These are phyloP conservation scores for Phymatocera aterrima DNA, from an alignment of 2,888 invertebrate species.

Conservation along the genomic window DNA sequence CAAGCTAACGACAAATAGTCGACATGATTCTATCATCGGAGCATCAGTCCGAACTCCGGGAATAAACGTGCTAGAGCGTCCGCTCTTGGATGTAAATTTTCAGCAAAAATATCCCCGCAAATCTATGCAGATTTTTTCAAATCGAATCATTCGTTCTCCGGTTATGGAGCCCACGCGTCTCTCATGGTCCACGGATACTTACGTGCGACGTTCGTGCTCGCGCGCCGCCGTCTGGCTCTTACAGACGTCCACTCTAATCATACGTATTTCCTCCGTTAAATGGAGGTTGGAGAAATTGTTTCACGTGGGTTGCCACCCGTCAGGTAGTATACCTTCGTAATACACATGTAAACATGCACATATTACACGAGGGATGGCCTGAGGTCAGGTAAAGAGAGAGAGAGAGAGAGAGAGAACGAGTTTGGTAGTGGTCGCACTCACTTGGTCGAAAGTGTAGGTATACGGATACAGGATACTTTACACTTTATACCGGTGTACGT, in stretches of 20 bases:
- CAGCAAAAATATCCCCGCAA: neutral
- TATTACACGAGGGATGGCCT: constrained; percentile 25
- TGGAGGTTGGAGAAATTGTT: constrained; percentile 19
- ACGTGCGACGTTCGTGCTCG: neutral
- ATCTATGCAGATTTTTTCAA: neutral
- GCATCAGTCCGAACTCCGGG: neutral
- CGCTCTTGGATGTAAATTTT: neutral
- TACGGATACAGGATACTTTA: too few species aligned
- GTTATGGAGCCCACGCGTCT: neutral
- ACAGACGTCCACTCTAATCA: too few species aligned
- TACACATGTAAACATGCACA: too few species aligned
- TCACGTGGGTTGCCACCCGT: neutral
- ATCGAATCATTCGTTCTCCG: neutral
- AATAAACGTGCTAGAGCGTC: neutral
- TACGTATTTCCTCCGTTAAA: constrained; percentile 3
- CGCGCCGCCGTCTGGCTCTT: too few species aligned
- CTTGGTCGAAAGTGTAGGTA: neutral
- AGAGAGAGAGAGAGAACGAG: constrained; percentile 23
- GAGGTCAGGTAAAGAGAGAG: constrained; percentile 23
- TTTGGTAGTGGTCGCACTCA: too few species aligned
- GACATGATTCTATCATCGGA: neutral
- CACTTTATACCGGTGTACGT: too few species aligned
- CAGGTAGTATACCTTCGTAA: neutral
- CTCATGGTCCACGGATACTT: neutral
- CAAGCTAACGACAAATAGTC: too few species aligned